Percentiles rank a stretch among this genome's conserved stretches.
Conservation (phyloP, 2,888 invertebrate species). For the Tetragonula carbonaria region DNA sequence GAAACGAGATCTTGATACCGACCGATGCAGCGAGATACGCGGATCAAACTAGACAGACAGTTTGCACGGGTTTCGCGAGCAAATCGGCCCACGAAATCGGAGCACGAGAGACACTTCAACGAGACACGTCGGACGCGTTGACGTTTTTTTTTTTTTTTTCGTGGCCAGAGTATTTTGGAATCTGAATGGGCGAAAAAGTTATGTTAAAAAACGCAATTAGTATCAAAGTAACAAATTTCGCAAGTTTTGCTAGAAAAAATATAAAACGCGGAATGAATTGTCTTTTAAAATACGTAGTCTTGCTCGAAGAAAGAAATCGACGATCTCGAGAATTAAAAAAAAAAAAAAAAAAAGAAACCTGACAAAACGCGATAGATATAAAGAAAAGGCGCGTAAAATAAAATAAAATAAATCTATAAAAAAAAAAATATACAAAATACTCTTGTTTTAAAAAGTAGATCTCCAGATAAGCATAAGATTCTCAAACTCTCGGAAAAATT, state of each 20-base stretch:
- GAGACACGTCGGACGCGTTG: background rate
- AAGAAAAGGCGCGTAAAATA: background rate
- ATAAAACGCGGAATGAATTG: background rate
- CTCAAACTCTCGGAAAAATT: no score
- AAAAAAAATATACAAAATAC: background rate
- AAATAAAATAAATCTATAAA: background rate
- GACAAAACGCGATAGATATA: background rate
- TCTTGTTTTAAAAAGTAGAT: no score
- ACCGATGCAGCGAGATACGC: background rate
- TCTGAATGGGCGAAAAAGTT: background rate
- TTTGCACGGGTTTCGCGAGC: background rate
- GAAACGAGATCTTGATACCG: background rate
- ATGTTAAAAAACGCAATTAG: background rate
- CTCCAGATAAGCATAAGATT: background rate
- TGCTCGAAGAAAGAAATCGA: background rate
- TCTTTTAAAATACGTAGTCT: background rate
- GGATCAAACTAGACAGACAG: background rate
- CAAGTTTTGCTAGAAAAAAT: background rate
- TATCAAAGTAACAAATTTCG: background rate
- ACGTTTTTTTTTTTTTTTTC: background rate
- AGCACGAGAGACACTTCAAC: background rate
- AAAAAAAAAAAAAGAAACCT: no score
- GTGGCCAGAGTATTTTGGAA: background rate
- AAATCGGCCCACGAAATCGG: background rate
- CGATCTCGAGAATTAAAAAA: background rate